Base-by-base conservation (phyloP, 2,888 invertebrate species). In the Erannis defoliaria region DNA sequence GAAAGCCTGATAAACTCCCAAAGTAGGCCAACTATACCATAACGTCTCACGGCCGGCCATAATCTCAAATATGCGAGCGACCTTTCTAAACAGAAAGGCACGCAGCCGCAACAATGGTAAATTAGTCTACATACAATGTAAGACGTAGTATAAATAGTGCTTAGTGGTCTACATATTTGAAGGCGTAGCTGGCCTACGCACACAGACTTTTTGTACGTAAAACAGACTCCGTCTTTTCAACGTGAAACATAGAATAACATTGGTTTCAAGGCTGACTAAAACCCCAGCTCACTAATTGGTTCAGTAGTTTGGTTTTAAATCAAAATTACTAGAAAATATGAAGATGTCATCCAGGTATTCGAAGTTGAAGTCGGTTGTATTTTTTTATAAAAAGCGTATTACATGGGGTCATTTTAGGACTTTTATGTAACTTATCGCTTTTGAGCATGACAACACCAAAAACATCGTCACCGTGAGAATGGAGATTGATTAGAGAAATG, bases 51-150 rank as follows among this genome's bases (percentile, higher is more conserved):
- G 29, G n/a, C 37, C 31, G 46, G 45, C 19, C 46, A 59, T 46
- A 46, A 38, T 38, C 43, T 43, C 38, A 31, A 48, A 29, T 31
- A 60, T 60, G 54, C 46, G 33, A 33, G 29, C 45, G 53, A 55
- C 60, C 54, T 49, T 60, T 60, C 60, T 55, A 60, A 55, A 51
- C 51, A 58, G 51, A 38, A 50, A 50, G 42, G 56, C 23, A 53
- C 40, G 53, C 19, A n/a, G 38, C 54, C 19, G 40, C 42, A 21
- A 50, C 55, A 55, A 55, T 55, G 48, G 43, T 43, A 23, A 21
- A 46, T 40, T 51, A n/a, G 18, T 49, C 21, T 23, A 33, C 35
- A 57, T 19, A 33, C 43, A 14, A 16, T 45, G 26, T 45, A 23
- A 4, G 19, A 37, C 16, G 14, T 42, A 12, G 42, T 21, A 9